Evolutionary conservation across 2,888 invertebrate genomes (phyloP), one percentile per base, ranked within the genome.

Genomic region (Nasonia oneida): DNA sequence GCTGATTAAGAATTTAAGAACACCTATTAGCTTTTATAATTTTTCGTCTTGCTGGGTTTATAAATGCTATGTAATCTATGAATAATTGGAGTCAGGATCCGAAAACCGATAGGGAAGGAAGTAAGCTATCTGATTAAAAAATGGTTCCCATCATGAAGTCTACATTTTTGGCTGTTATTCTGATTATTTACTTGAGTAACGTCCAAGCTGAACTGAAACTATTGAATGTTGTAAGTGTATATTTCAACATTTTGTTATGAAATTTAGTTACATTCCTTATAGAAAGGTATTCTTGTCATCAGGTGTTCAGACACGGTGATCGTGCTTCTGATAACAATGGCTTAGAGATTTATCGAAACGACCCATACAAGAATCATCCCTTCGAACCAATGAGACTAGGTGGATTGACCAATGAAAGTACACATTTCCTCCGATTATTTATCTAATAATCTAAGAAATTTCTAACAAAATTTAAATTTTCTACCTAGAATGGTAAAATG

Each of bases 401-500:
- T 37, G 87, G 86, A 39, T 86, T 89, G 37, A 89, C 88, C 18
- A 88, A 88, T 85, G 88, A 88, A 78, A 87, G 71, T 42, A 42
- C 6, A 61, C n/a, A n/a, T n/a, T 23, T 64, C 10, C 47, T 75
- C 15, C 12, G 12, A 47, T 47, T 2, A 47, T 29, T 29, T 29
- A 29, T 29, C 29, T 29, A 29, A 29, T 29, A 29, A 29, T 29
- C 29, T 29, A 29, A 29, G 29, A 1, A 29, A 29, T 29, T 29
- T 29, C 29, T 29, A 29, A 29, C 29, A 29, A 29, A 29, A 29
- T 29, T 12, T 47, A 47, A 1, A 12, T 2, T 10, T 12, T 10
- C 10, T 67, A 12, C 86, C 80, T 91, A 95, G 95, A 92, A 91
- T 92, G 95, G 95, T 10, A 95, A 95, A 90, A 93, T 93, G 87